Conservation (phyloP, 2,888 invertebrate species). For the Quadroppia sp. region DNA sequence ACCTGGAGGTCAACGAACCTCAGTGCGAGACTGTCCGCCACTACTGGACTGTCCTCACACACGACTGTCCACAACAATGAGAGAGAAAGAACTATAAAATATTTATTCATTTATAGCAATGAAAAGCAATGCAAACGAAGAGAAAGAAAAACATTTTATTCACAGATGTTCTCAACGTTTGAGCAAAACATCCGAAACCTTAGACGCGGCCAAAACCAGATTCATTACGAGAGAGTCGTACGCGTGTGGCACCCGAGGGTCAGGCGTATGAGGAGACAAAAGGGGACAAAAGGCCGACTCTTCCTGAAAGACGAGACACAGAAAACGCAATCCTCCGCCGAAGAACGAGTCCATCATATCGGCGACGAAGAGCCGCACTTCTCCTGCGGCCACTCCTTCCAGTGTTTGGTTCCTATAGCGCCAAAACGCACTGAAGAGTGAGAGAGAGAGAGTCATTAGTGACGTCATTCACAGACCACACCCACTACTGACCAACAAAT, state of each 20-base stretch:
- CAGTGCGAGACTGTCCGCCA: too few species aligned
- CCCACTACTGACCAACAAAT: not conserved
- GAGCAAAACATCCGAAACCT: too few species aligned
- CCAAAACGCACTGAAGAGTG: not conserved
- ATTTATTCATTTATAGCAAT: too few species aligned
- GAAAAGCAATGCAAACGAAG: too few species aligned
- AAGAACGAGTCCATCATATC: slow-evolving; percentile 12
- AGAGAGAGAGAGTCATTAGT: not conserved
- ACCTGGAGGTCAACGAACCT: too few species aligned
- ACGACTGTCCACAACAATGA: too few species aligned
- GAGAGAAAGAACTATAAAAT: too few species aligned
- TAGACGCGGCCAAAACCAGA: not conserved
- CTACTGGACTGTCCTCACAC: too few species aligned
- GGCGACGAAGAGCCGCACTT: not conserved
- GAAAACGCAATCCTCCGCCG: not conserved
- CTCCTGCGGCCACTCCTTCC: not conserved
- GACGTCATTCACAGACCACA: not conserved
- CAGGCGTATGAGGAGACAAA: not conserved
- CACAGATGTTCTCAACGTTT: too few species aligned
- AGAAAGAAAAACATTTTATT: too few species aligned
- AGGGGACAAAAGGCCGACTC: not conserved
- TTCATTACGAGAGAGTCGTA: not conserved
- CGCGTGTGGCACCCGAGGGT: not conserved
- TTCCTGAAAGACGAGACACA: not conserved
- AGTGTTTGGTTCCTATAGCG: not conserved